Percentiles rank a stretch among this genome's conserved stretches.
phyloP scores from a whole-genome alignment of 2,888 invertebrate species.

The Lissonota sp. region DNA sequence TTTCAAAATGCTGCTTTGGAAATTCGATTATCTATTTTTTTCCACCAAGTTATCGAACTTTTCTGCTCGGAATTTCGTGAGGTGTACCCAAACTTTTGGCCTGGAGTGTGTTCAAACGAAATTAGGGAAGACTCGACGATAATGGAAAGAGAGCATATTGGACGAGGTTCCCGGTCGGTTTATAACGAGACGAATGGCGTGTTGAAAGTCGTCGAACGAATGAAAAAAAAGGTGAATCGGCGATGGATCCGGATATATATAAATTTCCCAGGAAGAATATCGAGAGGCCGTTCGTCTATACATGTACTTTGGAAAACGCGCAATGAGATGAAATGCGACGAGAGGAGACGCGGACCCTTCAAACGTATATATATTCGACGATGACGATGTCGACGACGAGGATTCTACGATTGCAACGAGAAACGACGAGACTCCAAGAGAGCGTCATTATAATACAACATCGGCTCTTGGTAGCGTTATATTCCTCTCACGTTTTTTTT shows the following conservation, averaged over 20 bases:
- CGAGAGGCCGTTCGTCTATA: constrained; percentile 45
- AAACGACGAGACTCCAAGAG: constrained; percentile 54
- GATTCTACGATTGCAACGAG: constrained; percentile 47
- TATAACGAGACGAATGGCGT: constrained; percentile 65
- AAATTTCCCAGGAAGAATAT: constrained; percentile 45
- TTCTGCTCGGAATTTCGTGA: too few relatives aligned
- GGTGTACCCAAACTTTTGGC: too few relatives aligned
- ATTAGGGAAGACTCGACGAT: constrained; percentile 46
- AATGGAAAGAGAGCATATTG: constrained; percentile 35
- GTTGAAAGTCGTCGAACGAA: constrained; percentile 31
- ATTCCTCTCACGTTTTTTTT: constrained; percentile 48
- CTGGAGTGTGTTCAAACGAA: constrained; percentile 30
- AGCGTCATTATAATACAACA: constrained; percentile 71
- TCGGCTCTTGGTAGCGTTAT: constrained; percentile 52
- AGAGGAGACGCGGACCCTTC: constrained; percentile 41
- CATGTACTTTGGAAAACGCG: constrained; percentile 24
- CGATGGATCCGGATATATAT: constrained; percentile 17
- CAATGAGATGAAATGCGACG: constrained; percentile 51
- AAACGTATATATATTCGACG: constrained; percentile 44
- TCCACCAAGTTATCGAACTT: too few relatives aligned
- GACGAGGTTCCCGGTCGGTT: constrained; percentile 39
- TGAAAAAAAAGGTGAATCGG: constrained; percentile 55
- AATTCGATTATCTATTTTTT: too few relatives aligned
- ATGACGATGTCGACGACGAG: constrained; percentile 42
- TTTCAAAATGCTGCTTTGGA: too few relatives aligned